phyloP scores from a whole-genome alignment of 64 coral and sea anemone species.

The Catalaphyllia jardinei region DNA sequence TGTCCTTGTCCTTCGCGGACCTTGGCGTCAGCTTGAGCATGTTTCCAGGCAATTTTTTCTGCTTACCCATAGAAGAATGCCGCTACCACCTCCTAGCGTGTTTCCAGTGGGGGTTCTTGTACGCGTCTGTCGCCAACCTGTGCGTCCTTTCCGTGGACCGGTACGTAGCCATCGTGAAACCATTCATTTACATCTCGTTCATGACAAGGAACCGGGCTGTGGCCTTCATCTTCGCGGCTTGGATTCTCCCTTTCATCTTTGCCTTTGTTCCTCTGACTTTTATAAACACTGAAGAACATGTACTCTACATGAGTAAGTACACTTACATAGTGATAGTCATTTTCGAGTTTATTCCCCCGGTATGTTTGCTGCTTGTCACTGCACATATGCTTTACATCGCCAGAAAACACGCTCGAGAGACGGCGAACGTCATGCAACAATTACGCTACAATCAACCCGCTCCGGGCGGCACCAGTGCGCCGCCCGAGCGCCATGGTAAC shows the following conservation, averaged over 20 bases:
- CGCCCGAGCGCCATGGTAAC: not conserved
- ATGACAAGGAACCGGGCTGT: not conserved
- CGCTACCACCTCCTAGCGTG: not conserved
- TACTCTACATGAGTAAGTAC: not conserved
- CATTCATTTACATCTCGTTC: not conserved
- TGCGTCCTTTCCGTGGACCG: not conserved
- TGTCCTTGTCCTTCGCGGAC: conserved; percentile 12
- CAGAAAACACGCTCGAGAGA: conserved; percentile 10
- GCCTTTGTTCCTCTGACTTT: not conserved
- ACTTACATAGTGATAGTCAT: not conserved
- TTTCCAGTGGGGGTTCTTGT: conserved; percentile 24
- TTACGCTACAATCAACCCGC: not conserved
- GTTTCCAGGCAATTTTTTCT: not conserved
- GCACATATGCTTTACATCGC: conserved; percentile 15
- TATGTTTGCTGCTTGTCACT: not conserved
- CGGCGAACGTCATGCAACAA: not conserved
- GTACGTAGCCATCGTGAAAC: conserved; percentile 11
- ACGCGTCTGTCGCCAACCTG: conserved; percentile 1
- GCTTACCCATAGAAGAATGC: not conserved
- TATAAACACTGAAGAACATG: not conserved
- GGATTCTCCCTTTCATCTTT: not conserved
- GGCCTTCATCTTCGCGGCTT: not conserved
- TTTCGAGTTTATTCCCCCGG: conserved; percentile 1
- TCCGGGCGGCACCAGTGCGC: not conserved
- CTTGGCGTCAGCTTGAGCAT: conserved; percentile 5